phyloP scores from a whole-genome alignment of 2,113 vertebrate genomes.

The Myrmecobius fasciatus region DNA sequence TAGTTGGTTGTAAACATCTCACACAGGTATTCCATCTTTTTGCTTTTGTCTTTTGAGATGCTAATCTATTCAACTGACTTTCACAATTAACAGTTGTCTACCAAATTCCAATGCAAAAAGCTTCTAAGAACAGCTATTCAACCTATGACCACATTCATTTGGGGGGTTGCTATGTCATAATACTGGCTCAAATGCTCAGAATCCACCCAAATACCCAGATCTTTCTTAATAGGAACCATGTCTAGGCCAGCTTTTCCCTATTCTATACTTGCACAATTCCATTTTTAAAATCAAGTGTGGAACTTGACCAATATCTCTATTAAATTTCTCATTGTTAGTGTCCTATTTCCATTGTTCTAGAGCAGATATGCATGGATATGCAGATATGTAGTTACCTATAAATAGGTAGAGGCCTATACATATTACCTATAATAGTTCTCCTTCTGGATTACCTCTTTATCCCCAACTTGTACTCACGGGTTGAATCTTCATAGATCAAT shows the following conservation, averaged over 20 bases:
- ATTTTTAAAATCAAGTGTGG: background rate
- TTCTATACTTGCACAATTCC: background rate
- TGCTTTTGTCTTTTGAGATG: no score
- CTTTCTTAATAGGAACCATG: background rate
- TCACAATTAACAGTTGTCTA: no score
- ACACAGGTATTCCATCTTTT: no score
- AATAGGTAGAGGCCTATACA: background rate
- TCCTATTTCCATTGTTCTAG: background rate
- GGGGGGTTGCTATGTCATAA: background rate
- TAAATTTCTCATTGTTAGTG: background rate
- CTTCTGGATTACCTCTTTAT: background rate
- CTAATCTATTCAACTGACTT: no score
- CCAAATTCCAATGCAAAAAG: no score
- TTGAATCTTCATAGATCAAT: background rate
- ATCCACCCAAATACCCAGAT: background rate
- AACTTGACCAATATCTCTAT: background rate
- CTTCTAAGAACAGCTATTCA: no score
- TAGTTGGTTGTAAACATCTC: no score
- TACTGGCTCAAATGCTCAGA: background rate
- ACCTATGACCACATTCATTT: background rate
- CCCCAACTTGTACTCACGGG: background rate
- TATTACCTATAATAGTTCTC: background rate
- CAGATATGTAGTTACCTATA: background rate
- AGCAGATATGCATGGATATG: background rate
- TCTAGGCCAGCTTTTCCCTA: background rate